These are phyloP conservation scores for Leucopternis melanops DNA, from an alignment of 2,113 vertebrate species.

Conservation along the genomic window DNA sequence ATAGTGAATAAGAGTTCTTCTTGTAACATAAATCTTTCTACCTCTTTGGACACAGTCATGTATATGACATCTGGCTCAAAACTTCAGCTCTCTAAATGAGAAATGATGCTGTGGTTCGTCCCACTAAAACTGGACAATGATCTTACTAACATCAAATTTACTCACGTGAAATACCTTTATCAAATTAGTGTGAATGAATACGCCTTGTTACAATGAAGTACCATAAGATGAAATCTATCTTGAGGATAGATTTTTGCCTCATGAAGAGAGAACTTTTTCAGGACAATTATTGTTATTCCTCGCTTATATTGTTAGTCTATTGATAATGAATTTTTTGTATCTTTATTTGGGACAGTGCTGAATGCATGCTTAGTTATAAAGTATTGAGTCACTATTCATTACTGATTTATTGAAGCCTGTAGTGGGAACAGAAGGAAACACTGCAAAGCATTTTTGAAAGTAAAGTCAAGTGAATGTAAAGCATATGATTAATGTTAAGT, in stretches of 20 bases:
- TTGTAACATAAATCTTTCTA: not conserved
- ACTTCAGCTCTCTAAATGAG: not conserved
- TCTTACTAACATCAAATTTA: not conserved
- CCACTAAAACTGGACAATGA: not conserved
- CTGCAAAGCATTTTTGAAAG: not conserved
- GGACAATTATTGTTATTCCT: not conserved
- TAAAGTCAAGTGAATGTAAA: not conserved
- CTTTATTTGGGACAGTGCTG: not conserved
- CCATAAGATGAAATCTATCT: not conserved
- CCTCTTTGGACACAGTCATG: not conserved
- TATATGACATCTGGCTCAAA: not conserved
- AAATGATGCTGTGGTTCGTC: not conserved
- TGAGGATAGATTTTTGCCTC: not conserved
- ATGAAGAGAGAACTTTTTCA: not conserved
- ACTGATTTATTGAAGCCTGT: not conserved
- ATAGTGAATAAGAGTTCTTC: not conserved
- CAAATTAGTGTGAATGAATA: not conserved
- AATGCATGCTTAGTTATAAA: not conserved
- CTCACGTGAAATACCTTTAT: not conserved
- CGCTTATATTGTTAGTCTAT: not conserved
- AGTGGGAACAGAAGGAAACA: not conserved
- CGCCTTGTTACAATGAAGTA: not conserved
- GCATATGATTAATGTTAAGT: not conserved
- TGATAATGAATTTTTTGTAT: not conserved
- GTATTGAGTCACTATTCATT: not conserved